Evolutionary conservation across 2,113 vertebrate genomes (phyloP), one percentile per base, ranked within the genome.

Genomic region (Terrapene triunguis): DNA sequence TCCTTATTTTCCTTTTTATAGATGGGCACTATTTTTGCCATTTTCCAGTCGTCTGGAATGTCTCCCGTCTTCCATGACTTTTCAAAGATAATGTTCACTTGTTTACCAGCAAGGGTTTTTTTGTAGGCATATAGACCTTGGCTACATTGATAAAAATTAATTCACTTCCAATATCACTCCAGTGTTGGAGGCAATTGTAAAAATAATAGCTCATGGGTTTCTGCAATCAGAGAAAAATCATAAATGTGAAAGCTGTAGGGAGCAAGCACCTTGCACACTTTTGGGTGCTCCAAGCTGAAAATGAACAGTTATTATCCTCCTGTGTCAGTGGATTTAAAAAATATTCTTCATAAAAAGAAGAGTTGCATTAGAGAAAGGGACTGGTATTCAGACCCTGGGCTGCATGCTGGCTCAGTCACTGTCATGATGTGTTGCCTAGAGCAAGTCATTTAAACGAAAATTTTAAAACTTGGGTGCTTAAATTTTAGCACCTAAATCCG

Each of bases 401-500:
- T 69, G 17, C 35, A 38, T 21, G 7, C 35, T 69, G n/a, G 2
- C 9, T 32, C 6, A 48, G 47, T 47, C 47, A 19, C 44, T 29
- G 76, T 32, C 27, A 47, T 4, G 4, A 38, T n/a, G 65, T 69
- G 16, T 69, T 32, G 51, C 84, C 47, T 14, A 50, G 53, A 22
- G 65, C 8, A 13, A 51, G 47, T 25, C 85, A 82, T 82, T 1
- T 24, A 74, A 48, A 19, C 69, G 4, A 48, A 42, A 53, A 65
- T 3, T 0, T 35, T 8, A 21, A 27, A 1, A 0, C 27, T 16
- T 55, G 6, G 22, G 38, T 10, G 17, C 54, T 83, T 82, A 38
- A 32, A 2, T 12, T 48, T 48, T 50, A 76, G 72, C 22, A 27
- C 78, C 55, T 78, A 57, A 90, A 81, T 51, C 69, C 10, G 0